Evolutionary conservation across 2,888 invertebrate species (phyloP).

Genomic region (Macrostomum cliftonense): DNA sequence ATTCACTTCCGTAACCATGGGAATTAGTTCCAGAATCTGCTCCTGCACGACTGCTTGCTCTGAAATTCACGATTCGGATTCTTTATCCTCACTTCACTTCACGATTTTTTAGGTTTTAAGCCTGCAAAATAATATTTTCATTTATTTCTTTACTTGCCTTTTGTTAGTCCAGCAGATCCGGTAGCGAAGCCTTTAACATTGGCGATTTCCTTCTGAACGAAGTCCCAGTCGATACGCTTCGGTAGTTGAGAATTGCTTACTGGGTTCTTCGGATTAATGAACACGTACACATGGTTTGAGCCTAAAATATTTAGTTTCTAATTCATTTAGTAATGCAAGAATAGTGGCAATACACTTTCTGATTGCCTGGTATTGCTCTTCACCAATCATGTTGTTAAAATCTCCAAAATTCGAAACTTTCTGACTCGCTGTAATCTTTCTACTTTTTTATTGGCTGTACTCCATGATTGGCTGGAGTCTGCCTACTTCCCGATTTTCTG

Average conservation of each 20-base stretch:
- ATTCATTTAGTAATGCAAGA: too few relatives aligned
- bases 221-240: conserved; percentile 32
- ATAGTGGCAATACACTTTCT: too few relatives aligned
- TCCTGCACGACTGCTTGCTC: conserved; percentile 38
- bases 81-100: too few relatives aligned
- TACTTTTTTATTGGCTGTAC: too few relatives aligned
- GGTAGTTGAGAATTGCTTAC: conserved; percentile 18
- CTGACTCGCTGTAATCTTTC: too few relatives aligned
- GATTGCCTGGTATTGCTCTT: too few relatives aligned
- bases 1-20: conserved; percentile 38
- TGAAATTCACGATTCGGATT: conserved; percentile 13
- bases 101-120: too few relatives aligned
- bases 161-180: conserved; percentile 26
- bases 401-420: too few relatives aligned
- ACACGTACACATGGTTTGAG: conserved; percentile 37
- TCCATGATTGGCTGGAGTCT: too few relatives aligned
- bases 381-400: too few relatives aligned
- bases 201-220: conserved; percentile 38
- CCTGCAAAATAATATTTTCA: neutral
- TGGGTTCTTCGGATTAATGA: conserved; percentile 24
- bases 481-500: too few relatives aligned
- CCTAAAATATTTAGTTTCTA: conserved; percentile 20
- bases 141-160: conserved; percentile 20
- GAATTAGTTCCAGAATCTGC: conserved; percentile 35
- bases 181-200: conserved; percentile 36